Percentiles rank a stretch among this genome's conserved stretches.
Conservation (phyloP, 2,888 invertebrate genomes). For the Barypeithes pellucidus region DNA sequence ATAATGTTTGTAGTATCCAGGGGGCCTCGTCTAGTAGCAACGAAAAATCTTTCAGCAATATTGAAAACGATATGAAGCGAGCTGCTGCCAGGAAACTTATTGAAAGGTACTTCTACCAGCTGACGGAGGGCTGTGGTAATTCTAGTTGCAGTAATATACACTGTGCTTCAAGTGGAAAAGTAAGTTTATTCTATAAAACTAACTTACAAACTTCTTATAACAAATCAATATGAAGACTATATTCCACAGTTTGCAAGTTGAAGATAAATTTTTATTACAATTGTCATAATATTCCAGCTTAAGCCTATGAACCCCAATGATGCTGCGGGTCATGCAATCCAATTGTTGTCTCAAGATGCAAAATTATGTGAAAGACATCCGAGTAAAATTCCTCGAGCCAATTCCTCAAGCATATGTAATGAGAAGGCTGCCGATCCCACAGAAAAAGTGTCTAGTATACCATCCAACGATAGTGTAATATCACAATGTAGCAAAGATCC, state of each 20-base stretch:
- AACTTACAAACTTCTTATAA: neutral
- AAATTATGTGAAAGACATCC: constrained; percentile 85
- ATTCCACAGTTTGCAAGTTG: too few species aligned
- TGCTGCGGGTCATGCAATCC: constrained; percentile 91
- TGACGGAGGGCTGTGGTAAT: constrained; percentile 94
- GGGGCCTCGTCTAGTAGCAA: constrained; percentile 69
- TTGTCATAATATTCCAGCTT: constrained; percentile 70
- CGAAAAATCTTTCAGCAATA: constrained; percentile 62
- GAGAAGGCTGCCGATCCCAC: constrained; percentile 43
- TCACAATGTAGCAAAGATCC: constrained; percentile 60
- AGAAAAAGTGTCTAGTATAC: constrained; percentile 54
- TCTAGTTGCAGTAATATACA: constrained; percentile 87
- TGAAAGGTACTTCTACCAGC: constrained; percentile 93
- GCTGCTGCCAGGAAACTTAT: constrained; percentile 89
- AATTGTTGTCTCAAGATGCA: constrained; percentile 89
- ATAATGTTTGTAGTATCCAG: constrained; percentile 65
- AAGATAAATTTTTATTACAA: neutral
- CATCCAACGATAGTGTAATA: constrained; percentile 63
- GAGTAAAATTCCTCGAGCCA: constrained; percentile 81
- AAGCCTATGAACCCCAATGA: constrained; percentile 87
- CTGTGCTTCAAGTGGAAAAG: constrained; percentile 93
- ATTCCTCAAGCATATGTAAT: constrained; percentile 52
- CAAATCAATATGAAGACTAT: too few species aligned
- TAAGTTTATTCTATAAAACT: constrained; percentile 67
- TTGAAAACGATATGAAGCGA: constrained; percentile 81